Evolutionary conservation across 1,140 invertebrate genomes (phyloP).

Genomic region (Cotesia chilonis): DNA sequence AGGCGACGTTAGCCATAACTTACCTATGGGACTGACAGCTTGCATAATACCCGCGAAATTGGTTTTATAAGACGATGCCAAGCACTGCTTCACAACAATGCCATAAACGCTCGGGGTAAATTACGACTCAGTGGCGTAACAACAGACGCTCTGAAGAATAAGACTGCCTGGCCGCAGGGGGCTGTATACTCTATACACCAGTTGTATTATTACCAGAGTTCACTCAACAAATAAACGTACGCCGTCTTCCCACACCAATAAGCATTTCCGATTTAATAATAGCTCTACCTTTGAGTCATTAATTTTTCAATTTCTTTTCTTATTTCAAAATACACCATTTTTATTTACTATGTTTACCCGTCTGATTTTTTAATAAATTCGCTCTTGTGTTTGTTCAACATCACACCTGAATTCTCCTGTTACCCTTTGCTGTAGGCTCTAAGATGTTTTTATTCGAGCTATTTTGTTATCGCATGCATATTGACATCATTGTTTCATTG

Average conservation of each 20-base stretch:
- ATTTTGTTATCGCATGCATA: constrained; percentile 7
- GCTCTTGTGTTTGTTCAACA: too few relatives aligned
- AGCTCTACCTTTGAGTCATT: not conserved
- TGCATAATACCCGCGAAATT: constrained; percentile 66
- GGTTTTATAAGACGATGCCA: constrained; percentile 64
- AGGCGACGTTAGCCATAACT: constrained; percentile 60
- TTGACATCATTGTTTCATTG: constrained; percentile 56
- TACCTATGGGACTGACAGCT: constrained; percentile 62
- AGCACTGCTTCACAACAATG: constrained; percentile 62
- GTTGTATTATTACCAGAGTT: constrained; percentile 10
- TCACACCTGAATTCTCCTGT: too few relatives aligned
- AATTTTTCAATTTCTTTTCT: too few relatives aligned
- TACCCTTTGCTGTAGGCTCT: too few relatives aligned
- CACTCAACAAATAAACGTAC: not conserved
- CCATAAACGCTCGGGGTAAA: constrained; percentile 62
- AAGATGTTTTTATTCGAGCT: too few relatives aligned
- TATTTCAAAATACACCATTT: too few relatives aligned
- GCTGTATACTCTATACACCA: constrained; percentile 4
- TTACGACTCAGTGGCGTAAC: constrained; percentile 58
- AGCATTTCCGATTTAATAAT: constrained; percentile 12
- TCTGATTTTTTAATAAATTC: too few relatives aligned
- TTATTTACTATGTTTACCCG: too few relatives aligned
- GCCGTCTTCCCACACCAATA: not conserved
- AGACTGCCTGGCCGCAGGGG: constrained; percentile 16
- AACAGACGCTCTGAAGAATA: constrained; percentile 38